Evolutionary conservation across 2,888 invertebrate species (phyloP).

Genomic region (Epinotia ramella): DNA sequence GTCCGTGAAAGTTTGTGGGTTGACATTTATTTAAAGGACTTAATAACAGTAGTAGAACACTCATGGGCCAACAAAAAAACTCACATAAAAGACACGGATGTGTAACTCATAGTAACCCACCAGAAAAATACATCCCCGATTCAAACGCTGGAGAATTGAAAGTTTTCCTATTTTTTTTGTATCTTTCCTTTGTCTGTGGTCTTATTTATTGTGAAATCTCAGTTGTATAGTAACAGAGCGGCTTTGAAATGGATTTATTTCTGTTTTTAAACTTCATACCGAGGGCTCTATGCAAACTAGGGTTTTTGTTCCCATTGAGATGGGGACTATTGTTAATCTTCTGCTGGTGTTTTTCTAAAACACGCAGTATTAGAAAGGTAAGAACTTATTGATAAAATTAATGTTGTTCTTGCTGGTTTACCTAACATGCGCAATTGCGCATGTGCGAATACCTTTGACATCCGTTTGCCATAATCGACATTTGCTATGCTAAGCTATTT

Average conservation of each 20-base stretch:
- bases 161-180: slow-evolving; percentile 43
- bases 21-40: too few species aligned
- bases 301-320: neutral
- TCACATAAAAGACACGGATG: neutral
- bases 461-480: too few species aligned
- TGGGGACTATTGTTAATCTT: neutral
- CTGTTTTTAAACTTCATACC: slow-evolving; percentile 16
- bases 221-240: slow-evolving; percentile 30
- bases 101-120: slow-evolving; percentile 21
- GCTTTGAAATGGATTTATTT: slow-evolving; percentile 35
- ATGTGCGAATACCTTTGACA: too few species aligned
- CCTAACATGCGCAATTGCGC: too few species aligned
- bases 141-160: slow-evolving; percentile 46
- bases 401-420: too few species aligned
- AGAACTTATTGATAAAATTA: too few species aligned
- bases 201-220: slow-evolving; percentile 42
- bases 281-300: neutral
- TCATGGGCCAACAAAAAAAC: neutral
- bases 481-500: too few species aligned
- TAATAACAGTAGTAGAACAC: too few species aligned
- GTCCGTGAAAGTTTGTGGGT: too few species aligned
- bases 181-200: slow-evolving; percentile 39
- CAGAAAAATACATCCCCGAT: slow-evolving; percentile 40
- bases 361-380: too few species aligned
- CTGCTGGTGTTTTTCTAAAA: neutral